Evolutionary conservation across 2,888 invertebrate species (phyloP).

Genomic region (Drosophila maculinotata): DNA sequence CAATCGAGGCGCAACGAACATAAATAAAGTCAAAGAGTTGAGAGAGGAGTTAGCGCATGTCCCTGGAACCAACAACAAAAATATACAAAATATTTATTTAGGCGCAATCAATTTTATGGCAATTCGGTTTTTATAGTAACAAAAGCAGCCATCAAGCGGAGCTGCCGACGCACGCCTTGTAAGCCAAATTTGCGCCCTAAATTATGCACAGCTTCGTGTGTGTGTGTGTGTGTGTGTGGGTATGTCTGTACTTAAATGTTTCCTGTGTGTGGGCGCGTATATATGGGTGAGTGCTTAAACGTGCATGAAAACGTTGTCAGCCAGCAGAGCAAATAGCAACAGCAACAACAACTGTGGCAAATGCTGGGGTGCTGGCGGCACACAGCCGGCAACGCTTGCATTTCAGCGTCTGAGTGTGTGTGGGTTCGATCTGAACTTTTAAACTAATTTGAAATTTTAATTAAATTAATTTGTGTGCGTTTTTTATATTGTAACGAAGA

Average conservation of each 20-base stretch:
- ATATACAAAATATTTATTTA: constrained; percentile 72
- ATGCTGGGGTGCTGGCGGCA: constrained; percentile 4
- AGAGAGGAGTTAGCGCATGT: constrained; percentile 13
- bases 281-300: constrained; percentile 52
- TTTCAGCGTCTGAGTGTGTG: constrained; percentile 21
- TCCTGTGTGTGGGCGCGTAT: constrained; percentile 6
- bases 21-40: constrained; percentile 55
- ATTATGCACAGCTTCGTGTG: constrained; percentile 62
- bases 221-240: constrained; percentile 12
- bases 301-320: constrained; percentile 68
- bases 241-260: constrained; percentile 1
- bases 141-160: constrained; percentile 21
- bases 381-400: constrained; percentile 50
- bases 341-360: constrained; percentile 20
- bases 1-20: constrained; percentile 39
- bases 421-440: constrained; percentile 56
- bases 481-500: constrained; percentile 35
- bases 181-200: constrained; percentile 53
- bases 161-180: constrained; percentile 11
- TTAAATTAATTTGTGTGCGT: constrained; percentile 70
- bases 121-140: constrained; percentile 62
- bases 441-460: constrained; percentile 76
- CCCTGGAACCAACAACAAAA: constrained; percentile 24
- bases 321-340: constrained; percentile 27
- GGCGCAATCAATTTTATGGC: constrained; percentile 80